Conservation (phyloP, 2,888 invertebrate genomes). For the Platycnemis pennipes region DNA sequence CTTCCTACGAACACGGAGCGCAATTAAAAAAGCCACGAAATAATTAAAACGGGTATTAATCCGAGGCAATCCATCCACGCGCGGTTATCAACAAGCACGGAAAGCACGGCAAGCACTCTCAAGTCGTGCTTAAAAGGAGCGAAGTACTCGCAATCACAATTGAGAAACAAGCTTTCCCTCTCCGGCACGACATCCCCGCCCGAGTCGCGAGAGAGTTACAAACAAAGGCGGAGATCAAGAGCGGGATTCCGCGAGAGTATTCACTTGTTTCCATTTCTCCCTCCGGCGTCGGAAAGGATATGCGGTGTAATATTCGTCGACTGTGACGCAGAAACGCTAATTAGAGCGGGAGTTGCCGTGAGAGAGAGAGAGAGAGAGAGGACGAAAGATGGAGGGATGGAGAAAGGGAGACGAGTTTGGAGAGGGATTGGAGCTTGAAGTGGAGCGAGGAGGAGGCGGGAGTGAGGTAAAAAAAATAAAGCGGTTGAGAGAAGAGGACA, state of each 20-base stretch:
- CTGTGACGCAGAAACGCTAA: conserved; percentile 28
- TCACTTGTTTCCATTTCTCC: background rate
- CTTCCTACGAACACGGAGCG: background rate
- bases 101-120: background rate
- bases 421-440: background rate
- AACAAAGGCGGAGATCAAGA: conserved; percentile 12
- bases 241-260: background rate
- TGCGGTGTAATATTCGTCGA: conserved; percentile 24
- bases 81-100: background rate
- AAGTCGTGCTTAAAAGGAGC: background rate
- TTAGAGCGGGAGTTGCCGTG: conserved; percentile 5
- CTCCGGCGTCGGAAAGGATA: background rate
- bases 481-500: background rate
- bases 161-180: background rate
- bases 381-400: background rate
- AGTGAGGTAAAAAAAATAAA: background rate
- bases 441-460: background rate
- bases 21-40: background rate
- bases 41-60: background rate
- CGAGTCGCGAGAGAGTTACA: background rate
- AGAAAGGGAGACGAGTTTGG: conserved; percentile 27
- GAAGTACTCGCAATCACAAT: background rate
- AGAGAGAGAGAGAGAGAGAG: background rate
- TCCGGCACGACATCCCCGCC: background rate
- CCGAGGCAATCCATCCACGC: background rate